Base-by-base conservation (phyloP, 2,888 invertebrate genomes). In the Lycophotia porphyrea region DNA sequence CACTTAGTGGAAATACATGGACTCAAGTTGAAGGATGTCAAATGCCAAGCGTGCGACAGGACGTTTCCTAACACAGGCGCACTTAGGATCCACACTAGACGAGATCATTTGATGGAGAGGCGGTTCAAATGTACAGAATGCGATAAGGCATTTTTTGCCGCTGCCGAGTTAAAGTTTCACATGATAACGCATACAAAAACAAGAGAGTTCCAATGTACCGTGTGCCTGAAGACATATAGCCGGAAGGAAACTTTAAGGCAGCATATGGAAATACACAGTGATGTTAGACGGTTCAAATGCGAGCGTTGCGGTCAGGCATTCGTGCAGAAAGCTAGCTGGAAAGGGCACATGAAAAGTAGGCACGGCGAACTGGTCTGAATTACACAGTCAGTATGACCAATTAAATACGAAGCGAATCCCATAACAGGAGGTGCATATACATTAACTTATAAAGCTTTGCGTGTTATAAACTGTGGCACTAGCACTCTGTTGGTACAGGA, bases 61-160 rank as follows among this genome's bases (percentile, higher is more conserved):
- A 92, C 90, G 0, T 97, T 96, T 78, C 92, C 93, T 11, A 95
- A 95, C 76, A 94, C 95, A 58, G 91, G 94, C 36, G 91, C 95
- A 15, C 86, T 97, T 13, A 95, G 93, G 1, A 90, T 93, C 0
- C 97, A 97, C 64, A 94, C 93, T 27, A 92, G 95, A 66, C 88
- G 88, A 0, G 92, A 91, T 52, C 94, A 94, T 77, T 72, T 90
- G n/a, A 78, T 88, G 86, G 85, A 89, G 44, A 82, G 84, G 60
- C 76, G 70, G 0, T 80, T 85, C 24, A 81, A 85, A 42, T 91
- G 91, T 39, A 27, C 64, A 1, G 34, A 75, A n/a, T 87, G 87
- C 34, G 82, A 82, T 2, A 87, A 73, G 68, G 64, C 64, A 9
- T 87, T 87, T 65, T 87, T 60, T 27, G 24, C 5, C 44, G 18